Conservation (phyloP, 2,888 invertebrate species). For the Torymus tubicola region DNA sequence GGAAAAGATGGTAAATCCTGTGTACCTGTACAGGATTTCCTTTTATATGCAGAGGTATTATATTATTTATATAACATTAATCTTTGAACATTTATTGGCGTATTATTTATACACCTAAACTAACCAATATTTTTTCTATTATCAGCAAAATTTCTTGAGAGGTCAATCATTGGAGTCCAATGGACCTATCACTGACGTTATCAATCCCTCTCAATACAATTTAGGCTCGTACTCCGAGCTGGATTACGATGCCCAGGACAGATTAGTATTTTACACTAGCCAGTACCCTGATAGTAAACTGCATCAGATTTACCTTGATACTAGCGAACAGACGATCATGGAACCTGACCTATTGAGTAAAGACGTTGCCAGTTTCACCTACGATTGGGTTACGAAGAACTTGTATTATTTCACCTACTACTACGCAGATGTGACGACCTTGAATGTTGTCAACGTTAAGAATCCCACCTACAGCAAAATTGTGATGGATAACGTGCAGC, state of each 20-base stretch:
- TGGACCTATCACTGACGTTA: background rate
- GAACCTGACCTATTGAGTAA: slow-evolving; percentile 27
- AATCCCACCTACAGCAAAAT: slow-evolving; percentile 42
- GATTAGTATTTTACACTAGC: slow-evolving; percentile 20
- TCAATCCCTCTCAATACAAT: slow-evolving; percentile 23
- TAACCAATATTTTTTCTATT: no score
- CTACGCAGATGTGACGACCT: slow-evolving; percentile 21
- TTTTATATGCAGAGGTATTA: slow-evolving; percentile 32
- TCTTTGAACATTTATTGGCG: background rate
- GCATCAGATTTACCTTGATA: background rate
- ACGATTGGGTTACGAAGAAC: slow-evolving; percentile 48
- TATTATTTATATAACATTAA: background rate
- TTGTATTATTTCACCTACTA: slow-evolving; percentile 48
- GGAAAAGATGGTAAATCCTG: slow-evolving; percentile 21
- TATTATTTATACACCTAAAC: background rate
- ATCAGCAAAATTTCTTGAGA: background rate
- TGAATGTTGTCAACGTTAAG: slow-evolving; percentile 30
- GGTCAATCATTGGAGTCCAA: background rate
- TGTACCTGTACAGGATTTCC: background rate
- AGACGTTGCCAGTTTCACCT: slow-evolving; percentile 13
- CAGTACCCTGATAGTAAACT: slow-evolving; percentile 16
- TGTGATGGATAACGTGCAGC: slow-evolving; percentile 9
- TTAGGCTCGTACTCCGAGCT: background rate
- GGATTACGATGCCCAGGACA: slow-evolving; percentile 11
- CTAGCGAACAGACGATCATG: background rate